Base-by-base conservation (phyloP, 1,140 invertebrate genomes). In the Brachionus calyciflorus region DNA sequence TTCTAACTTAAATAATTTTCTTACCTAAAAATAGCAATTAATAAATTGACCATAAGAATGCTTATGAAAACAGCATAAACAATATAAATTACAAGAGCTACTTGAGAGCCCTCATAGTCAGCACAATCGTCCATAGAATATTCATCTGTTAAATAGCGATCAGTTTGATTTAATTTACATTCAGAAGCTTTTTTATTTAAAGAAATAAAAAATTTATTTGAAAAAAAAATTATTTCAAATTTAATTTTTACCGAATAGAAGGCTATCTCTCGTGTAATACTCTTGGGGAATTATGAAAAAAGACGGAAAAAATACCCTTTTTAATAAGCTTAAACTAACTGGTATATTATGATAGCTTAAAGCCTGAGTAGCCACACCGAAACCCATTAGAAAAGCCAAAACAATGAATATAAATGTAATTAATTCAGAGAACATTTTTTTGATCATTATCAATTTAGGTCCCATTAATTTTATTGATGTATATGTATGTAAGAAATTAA, bases 391-490 rank as follows among this genome's bases (percentile, higher is more conserved):
- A 41, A 75, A 75, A 19, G 46, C 69, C n/a, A 55, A 3, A 14
- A 26, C 49, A 26, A 76, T 76, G 17, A 76, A 60, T 10, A 76
- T 57, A 57, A 28, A 76, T n/a, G n/a, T 28, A n/a, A 46, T 46
- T n/a, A 76, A 46, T 19, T 76, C 73, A 19, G 26, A 79, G 77
- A 87, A 83, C 86, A 87, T 87, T 78, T 82, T 79, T 33, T 82
- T 81, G 68, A 87, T 86, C 82, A 87, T 87, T 24, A 87, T 84
- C 3, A 87, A 81, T 78, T 86, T 87, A 10, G 86, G 87, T 49
- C 86, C 86, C 14, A 86, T 81, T 48, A 81, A 77, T 77, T 82
- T 82, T 51, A 82, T 80, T 1, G 84, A 82, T 21, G 82, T 84
- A 77, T 85, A 85, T 28, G 84, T 84, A 73, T 77, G 82, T 21